Percentiles rank a stretch among this genome's conserved stretches.
phyloP scores from a whole-genome alignment of 2,113 vertebrate genomes.

The Marcusenius ussheri region DNA sequence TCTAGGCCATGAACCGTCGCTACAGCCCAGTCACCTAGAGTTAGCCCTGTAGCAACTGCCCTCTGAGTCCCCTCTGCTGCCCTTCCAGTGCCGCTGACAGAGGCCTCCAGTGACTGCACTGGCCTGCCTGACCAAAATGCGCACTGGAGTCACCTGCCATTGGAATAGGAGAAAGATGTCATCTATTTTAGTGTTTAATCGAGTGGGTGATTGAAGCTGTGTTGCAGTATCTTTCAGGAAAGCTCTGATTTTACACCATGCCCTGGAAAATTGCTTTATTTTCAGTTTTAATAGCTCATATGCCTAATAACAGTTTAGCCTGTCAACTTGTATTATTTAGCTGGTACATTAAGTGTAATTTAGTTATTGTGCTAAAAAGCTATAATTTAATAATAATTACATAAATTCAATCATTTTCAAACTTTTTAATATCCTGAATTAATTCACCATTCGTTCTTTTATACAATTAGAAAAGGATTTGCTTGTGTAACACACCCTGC shows the following conservation, averaged over 20 bases:
- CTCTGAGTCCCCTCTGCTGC: constrained; percentile 34
- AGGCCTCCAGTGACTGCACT: constrained; percentile 57
- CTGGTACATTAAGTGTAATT: neutral
- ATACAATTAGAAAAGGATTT: neutral
- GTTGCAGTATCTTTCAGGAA: neutral
- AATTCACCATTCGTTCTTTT: neutral
- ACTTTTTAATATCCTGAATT: neutral
- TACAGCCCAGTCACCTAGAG: constrained; percentile 26
- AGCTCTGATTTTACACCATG: neutral
- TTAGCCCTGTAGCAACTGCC: constrained; percentile 47
- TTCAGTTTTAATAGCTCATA: neutral
- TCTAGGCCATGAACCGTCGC: neutral
- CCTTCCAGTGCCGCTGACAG: constrained; percentile 39
- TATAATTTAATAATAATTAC: neutral
- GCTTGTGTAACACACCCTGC: neutral
- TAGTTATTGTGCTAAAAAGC: neutral
- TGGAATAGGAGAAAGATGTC: constrained; percentile 41
- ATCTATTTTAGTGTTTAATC: constrained; percentile 35
- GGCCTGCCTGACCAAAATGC: constrained; percentile 38
- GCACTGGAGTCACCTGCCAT: constrained; percentile 28
- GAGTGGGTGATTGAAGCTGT: neutral
- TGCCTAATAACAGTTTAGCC: neutral
- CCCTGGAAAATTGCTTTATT: neutral
- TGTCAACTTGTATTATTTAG: neutral
- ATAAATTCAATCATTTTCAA: neutral